Evolutionary conservation across 1,140 invertebrate genomes (phyloP), one percentile per base, ranked within the genome.

Genomic region (Eriosoma lanigerum): DNA sequence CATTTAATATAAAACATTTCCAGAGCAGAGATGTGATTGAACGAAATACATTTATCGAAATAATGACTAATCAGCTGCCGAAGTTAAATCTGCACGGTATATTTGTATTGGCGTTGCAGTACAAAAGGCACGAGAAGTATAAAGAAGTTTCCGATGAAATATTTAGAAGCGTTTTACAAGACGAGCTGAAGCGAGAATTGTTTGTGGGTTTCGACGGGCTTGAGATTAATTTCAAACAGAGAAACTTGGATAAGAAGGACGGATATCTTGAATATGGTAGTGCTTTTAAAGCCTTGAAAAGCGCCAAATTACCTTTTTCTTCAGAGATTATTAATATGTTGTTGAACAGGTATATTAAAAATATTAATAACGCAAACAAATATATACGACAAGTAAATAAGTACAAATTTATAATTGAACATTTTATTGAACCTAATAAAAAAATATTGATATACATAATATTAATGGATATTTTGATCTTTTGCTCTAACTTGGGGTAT

Each of bases 241-340:
- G 75, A 60, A 62, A 78, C 5, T 60, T 46, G 17, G 56, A 78
- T 26, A 78, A 60, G 10, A 75, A 19, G 50, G 75, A 78, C 6
- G 75, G 56, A 60, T 78, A 62, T 62, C 75, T 78, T 19, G 56
- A 78, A 46, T 38, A 17, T 6, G 44, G 56, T n/a, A 48, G 54
- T 29, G 54, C 56, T n/a, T 60, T 78, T 13, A 78, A 60, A 78
- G 75, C 75, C 13, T 48, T 78, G 24, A 78, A 78, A 78, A 78
- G 75, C 19, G 38, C 54, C 24, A 78, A 29, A 26, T 13, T 78
- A 26, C 75, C 75, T 13, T 60, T 78, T 60, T 62, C 75, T 19
- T 44, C 13, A 5, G 75, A 78, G 60, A 78, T 62, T 12, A 78
- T 60, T n/a, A 46, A 78, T 46, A 78, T 48, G 54, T 13, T 78